Conservation (phyloP, 2,797 vertebrate genomes). For the Capromys pilorides region DNA sequence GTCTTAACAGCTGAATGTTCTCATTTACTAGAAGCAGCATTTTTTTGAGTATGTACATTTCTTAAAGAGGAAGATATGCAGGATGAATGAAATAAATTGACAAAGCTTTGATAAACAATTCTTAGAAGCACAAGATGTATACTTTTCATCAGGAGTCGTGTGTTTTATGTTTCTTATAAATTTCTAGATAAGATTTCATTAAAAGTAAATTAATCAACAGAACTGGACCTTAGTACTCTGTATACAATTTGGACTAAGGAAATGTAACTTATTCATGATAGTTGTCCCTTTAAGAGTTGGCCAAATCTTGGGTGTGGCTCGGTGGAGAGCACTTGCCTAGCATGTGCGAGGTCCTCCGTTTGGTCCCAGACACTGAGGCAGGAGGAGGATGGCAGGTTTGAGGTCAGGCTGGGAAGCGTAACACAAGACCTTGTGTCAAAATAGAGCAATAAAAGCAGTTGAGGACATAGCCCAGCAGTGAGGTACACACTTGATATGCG, state of each 20-base stretch:
- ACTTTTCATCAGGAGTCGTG: background rate
- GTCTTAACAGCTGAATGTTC: background rate
- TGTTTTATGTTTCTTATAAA: background rate
- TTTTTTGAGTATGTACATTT: background rate
- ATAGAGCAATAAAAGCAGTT: background rate
- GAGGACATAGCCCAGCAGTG: background rate
- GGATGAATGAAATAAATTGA: background rate
- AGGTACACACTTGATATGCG: background rate
- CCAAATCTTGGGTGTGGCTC: background rate
- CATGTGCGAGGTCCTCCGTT: background rate
- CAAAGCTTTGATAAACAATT: conserved; percentile 1
- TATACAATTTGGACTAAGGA: background rate
- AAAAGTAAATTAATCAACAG: conserved; percentile 25
- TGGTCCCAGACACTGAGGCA: background rate
- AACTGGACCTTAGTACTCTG: background rate
- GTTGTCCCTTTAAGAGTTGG: background rate
- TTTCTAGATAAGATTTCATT: background rate
- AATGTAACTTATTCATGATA: background rate
- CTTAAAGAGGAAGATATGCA: background rate
- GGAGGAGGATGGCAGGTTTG: background rate
- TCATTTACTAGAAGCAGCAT: conserved; percentile 14
- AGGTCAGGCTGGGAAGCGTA: background rate
- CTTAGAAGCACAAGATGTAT: background rate
- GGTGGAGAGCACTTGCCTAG: background rate
- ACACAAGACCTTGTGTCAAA: background rate